Evolutionary conservation across 2,888 invertebrate species (phyloP).

Genomic region (Rotaria macrura): DNA sequence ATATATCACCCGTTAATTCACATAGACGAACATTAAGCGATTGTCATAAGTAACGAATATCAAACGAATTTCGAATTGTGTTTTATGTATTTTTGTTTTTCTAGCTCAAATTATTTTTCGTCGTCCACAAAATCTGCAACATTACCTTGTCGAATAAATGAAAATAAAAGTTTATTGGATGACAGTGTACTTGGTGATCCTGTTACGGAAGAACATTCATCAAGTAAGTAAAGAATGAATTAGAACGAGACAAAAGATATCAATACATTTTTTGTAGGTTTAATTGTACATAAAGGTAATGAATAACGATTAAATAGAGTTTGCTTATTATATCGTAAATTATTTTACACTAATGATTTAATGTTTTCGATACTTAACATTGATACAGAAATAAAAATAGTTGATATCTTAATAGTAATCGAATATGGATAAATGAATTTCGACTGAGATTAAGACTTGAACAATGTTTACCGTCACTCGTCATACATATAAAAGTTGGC

Average conservation of each 20-base stretch:
- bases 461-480: too few relatives aligned
- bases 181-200: background rate
- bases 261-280: background rate
- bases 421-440: too few relatives aligned
- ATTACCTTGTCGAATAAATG: slow-evolving; percentile 3
- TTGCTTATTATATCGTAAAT: background rate
- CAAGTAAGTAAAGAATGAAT: background rate
- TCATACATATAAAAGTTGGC: too few relatives aligned
- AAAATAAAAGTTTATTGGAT: slow-evolving; percentile 13
- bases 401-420: too few relatives aligned
- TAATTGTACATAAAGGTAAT: background rate
- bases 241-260: background rate
- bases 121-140: background rate
- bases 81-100: background rate
- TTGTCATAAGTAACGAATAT: background rate
- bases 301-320: background rate
- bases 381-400: too few relatives aligned
- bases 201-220: background rate
- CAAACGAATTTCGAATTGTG: background rate
- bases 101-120: background rate
- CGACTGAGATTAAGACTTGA: too few relatives aligned
- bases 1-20: background rate
- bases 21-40: background rate
- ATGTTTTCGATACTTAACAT: too few relatives aligned
- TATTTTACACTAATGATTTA: too few relatives aligned